These are phyloP conservation scores for Synanthedon myopaeformis DNA, from an alignment of 2,888 invertebrate species.

Conservation along the genomic window DNA sequence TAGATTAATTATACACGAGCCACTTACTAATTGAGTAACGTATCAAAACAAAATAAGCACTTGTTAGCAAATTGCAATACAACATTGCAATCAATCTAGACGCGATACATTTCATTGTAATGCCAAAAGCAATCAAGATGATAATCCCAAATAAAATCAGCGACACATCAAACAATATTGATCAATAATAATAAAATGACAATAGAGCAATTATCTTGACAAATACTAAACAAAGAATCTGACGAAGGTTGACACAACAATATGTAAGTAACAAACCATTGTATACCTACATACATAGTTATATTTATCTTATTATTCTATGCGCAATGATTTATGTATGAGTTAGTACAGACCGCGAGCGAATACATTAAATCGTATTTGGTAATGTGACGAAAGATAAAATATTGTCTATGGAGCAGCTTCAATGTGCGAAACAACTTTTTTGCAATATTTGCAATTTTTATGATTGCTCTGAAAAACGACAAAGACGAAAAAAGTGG, in stretches of 20 bases:
- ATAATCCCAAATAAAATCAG: slow-evolving; percentile 19
- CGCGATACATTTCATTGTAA: slow-evolving; percentile 14
- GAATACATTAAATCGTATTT: slow-evolving; percentile 41
- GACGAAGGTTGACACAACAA: slow-evolving; percentile 27
- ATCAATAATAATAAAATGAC: slow-evolving; percentile 36
- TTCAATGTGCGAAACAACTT: neutral
- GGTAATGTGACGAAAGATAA: slow-evolving; percentile 43
- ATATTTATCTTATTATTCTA: slow-evolving; percentile 6
- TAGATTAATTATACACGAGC: too few species aligned
- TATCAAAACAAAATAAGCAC: neutral
- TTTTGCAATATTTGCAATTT: neutral
- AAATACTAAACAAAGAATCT: slow-evolving; percentile 41
- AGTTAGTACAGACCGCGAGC: slow-evolving; percentile 16
- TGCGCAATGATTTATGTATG: slow-evolving; percentile 22
- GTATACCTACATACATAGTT: slow-evolving; percentile 1
- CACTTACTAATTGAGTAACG: too few species aligned
- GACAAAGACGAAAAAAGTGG: too few species aligned
- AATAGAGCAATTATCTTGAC: slow-evolving; percentile 50
- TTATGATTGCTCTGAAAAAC: too few species aligned
- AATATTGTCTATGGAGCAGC: slow-evolving; percentile 33
- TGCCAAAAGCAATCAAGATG: slow-evolving; percentile 16
- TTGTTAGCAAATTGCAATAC: slow-evolving; percentile 2
- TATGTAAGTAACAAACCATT: slow-evolving; percentile 16
- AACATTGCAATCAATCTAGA: slow-evolving; percentile 4
- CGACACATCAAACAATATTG: slow-evolving; percentile 26